Base-by-base conservation (phyloP, 2,113 vertebrate genomes). In the Oryzias celebensis region DNA sequence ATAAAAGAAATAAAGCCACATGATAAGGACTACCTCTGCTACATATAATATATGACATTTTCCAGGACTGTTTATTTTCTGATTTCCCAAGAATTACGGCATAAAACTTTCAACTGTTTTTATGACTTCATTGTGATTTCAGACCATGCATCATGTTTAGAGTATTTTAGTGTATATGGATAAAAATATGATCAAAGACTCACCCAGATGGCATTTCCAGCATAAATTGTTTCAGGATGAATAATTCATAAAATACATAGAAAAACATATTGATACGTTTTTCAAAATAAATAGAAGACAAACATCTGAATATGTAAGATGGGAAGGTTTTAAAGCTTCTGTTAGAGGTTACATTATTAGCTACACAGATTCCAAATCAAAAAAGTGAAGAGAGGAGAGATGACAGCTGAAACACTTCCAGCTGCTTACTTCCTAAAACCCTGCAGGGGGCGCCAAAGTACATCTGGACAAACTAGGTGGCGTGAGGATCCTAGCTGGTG, bases 221-320 rank as follows among this genome's bases (percentile, higher is more conserved):
- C 57, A 66, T n/a, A 73, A 62, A 44, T 68, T 52, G 71, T 14
- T 62, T 1, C 52, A 62, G 18, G 41, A 73, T 26, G 24, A 51
- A 14, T 12, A 64, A 3, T 64, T 71, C 24, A 18, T 64, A 0
- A 58, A 48, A 16, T 71, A 71, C 7, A 24, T 64, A 42, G 68
- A 16, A 4, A 51, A 52, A 23, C 60, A 57, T 0, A 63, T 58
- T 22, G 41, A 58, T 14, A 18, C 46, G 6, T 58, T 58, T 1
- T 71, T 64, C 13, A 0, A 47, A 7, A 14, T 14, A 1, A 57
- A 57, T 23, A 71, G 59, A 12, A 58, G 1, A 1, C 59, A 71
- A 18, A 71, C 60, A n/a, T 23, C 42, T 14, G 47, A 53, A 14
- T 4, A 41, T 2, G 52, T 18, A 23, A 71, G 15, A 5, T 58